These are phyloP conservation scores for Operophtera brumata DNA, from an alignment of 2,888 invertebrate genomes.

Conservation along the genomic window DNA sequence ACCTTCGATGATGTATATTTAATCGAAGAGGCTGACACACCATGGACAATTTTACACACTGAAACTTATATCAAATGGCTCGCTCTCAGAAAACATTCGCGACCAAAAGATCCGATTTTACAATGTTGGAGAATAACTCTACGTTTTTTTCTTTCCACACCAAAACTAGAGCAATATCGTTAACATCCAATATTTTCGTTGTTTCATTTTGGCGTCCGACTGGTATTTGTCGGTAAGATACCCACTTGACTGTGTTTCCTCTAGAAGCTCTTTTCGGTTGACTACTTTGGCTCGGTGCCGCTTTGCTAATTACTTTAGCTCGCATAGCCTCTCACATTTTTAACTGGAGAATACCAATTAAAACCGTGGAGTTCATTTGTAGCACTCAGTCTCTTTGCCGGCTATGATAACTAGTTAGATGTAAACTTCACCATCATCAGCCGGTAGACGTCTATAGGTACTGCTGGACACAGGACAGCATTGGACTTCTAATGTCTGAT, in stretches of 20 bases:
- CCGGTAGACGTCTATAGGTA: no score
- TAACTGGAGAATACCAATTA: slow-evolving; percentile 25
- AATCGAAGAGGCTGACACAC: no score
- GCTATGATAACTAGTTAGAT: not conserved
- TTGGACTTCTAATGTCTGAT: no score
- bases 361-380: slow-evolving; percentile 18
- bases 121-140: not conserved
- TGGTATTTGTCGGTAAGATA: slow-evolving; percentile 47
- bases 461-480: no score
- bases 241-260: slow-evolving; percentile 47
- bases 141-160: not conserved
- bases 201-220: slow-evolving; percentile 45
- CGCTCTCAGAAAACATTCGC: no score
- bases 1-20: no score
- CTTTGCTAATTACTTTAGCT: slow-evolving; percentile 48
- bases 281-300: slow-evolving; percentile 52
- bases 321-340: slow-evolving; percentile 35
- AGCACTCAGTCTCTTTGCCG: not conserved
- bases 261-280: slow-evolving; percentile 40
- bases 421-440: no score
- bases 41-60: no score
- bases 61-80: no score
- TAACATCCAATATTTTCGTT: slow-evolving; percentile 39
- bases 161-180: slow-evolving; percentile 14
- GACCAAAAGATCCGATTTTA: no score